Conservation (phyloP, 2,888 invertebrate species). For the Drosophila mimetica region DNA sequence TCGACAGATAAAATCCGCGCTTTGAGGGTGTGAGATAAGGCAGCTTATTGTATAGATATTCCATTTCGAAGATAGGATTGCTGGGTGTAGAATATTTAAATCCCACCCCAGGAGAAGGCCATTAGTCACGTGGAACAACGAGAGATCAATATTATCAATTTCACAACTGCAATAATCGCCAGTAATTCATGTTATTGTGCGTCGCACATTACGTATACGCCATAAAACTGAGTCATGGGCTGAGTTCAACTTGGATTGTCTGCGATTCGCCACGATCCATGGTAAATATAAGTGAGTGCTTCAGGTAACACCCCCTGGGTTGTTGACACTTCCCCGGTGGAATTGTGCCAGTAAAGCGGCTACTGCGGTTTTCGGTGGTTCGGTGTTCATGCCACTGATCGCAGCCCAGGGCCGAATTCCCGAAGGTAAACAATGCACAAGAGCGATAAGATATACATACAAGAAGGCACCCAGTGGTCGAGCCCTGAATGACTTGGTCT, state of each 20-base stretch:
- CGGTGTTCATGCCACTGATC: slow-evolving; percentile 18
- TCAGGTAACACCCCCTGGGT: slow-evolving; percentile 25
- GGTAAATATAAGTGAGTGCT: slow-evolving; percentile 12
- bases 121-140: slow-evolving; percentile 1
- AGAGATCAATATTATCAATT: slow-evolving; percentile 32
- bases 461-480: slow-evolving; percentile 1
- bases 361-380: slow-evolving; percentile 21
- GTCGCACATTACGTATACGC: slow-evolving; percentile 26
- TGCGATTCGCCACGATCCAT: slow-evolving; percentile 5
- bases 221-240: slow-evolving; percentile 29
- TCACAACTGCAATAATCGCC: slow-evolving; percentile 31
- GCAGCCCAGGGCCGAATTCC: slow-evolving; percentile 46
- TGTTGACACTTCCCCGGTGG: slow-evolving; percentile 53
- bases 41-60: not conserved
- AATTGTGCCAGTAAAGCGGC: slow-evolving; percentile 57
- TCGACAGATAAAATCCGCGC: slow-evolving; percentile 22
- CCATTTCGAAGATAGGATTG: not conserved
- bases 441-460: slow-evolving; percentile 42
- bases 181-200: slow-evolving; percentile 21
- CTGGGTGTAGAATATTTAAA: not conserved
- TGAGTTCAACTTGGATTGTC: slow-evolving; percentile 24
- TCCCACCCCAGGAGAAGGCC: slow-evolving; percentile 26
- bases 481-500: slow-evolving; percentile 16
- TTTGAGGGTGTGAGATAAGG: slow-evolving; percentile 4
- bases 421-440: slow-evolving; percentile 41